Conservation (phyloP, 2,113 vertebrate species). For the Anoplopoma fimbria region DNA sequence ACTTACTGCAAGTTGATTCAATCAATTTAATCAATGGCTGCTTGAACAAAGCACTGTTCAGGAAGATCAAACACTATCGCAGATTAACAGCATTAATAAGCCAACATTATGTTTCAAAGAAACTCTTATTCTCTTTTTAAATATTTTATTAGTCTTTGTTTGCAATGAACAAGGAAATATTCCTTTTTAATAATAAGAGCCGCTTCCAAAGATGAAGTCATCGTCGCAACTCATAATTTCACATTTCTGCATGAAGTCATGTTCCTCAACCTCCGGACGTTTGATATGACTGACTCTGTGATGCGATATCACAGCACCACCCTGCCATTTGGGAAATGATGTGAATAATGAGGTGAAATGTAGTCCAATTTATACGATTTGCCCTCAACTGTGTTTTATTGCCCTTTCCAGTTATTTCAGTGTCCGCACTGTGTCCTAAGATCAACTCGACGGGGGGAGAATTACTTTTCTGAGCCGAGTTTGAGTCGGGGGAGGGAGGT, state of each 20-base stretch:
- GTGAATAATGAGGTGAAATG: not conserved
- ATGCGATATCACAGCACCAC: not conserved
- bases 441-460: not conserved
- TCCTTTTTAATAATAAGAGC: not conserved
- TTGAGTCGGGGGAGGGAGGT: not conserved
- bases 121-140: not conserved
- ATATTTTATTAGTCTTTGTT: not conserved
- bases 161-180: not conserved
- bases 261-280: not conserved
- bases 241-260: conserved; percentile 30
- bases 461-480: not conserved
- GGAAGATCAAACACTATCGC: not conserved
- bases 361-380: not conserved
- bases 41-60: not conserved
- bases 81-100: not conserved
- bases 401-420: too few relatives aligned
- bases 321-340: not conserved
- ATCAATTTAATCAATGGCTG: not conserved
- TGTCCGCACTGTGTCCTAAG: not conserved
- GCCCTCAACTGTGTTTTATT: not conserved
- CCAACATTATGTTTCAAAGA: not conserved
- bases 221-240: not conserved
- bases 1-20: not conserved
- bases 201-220: conserved; percentile 34
- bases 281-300: not conserved